Evolutionary conservation across 2,113 vertebrate species (phyloP), one percentile per base, ranked within the genome.

Genomic region (Ancistrus triradiatus): DNA sequence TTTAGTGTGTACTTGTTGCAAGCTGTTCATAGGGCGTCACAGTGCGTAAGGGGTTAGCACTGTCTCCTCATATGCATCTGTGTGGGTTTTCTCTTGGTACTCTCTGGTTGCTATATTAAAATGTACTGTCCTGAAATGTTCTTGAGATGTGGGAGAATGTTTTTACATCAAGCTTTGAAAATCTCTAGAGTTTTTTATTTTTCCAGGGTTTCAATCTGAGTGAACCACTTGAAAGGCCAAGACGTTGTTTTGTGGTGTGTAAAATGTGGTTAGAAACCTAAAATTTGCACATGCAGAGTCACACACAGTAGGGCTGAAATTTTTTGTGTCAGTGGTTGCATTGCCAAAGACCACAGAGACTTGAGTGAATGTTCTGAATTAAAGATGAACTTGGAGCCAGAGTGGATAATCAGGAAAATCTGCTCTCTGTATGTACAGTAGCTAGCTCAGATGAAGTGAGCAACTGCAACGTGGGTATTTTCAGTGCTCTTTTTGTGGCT

Each of bases 221-320:
- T 27, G 53, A 51, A 68, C 64, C 59, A 74, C 77, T 61, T 82
- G 61, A 77, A 80, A 63, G 27, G 52, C 38, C 49, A 48, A 75
- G 73, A 63, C 74, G 74, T 78, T 81, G 70, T 74, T 77, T 74
- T 62, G 80, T 57, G 75, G 78, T 78, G 78, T 33, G 75, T 77
- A 69, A 84, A 82, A 83, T 82, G 77, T 71, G 73, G 77, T 73
- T 44, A 65, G 13, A 9, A 50, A 43, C 69, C 42, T n/a, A n/a
- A n/a, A n/a, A n/a, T 40, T 17, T 44, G 15, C 44, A 47, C 48
- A 63, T 22, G 25, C 31, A 65, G 27, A 40, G 25, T 40, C 22
- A 56, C 21, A 48, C 46, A 55, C 66, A 53, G 11, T 17, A 19
- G 59, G 31, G 13, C 35, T 50, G 31, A 37, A 58, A 27, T 64